Base-by-base conservation (phyloP, 2,888 invertebrate species). In the Agonopterix arenella region DNA sequence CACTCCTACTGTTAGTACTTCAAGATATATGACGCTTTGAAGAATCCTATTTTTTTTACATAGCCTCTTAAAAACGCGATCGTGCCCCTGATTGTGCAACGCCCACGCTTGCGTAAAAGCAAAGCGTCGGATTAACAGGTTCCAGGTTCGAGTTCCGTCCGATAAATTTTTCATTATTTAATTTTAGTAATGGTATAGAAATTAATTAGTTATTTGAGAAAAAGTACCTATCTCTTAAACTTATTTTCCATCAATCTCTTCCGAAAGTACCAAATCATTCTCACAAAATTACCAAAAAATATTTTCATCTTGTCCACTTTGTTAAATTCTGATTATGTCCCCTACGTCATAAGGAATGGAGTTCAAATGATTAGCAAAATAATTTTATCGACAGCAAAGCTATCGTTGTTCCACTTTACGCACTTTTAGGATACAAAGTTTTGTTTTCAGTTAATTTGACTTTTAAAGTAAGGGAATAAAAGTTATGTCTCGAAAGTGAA, bases 241-340 rank as follows among this genome's bases (percentile, higher is more conserved):
- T n/a, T 45, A 7, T 28, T 5, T 3, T 41, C 49, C 36, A 49
- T 49, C 49, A 38, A 49, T 49, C 49, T 45, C 38, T 38, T 45
- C 41, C 45, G 36, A 40, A 44, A 44, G 43, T 28, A 49, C 40
- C 42, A 49, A 49, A 49, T 49, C 49, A 49, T 49, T 49, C 49
- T 38, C 11, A 10, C 9, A 9, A 16, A 38, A 18, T 38, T 16
- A 36, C 13, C 1, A 37, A 11, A 11, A 40, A 43, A 11, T 8
- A 43, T 11, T 43, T 43, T 43, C 40, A 28, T 40, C 40, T 40
- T 40, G 40, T 7, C 40, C 40, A 8, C 10, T n/a, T 10, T n/a
- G 40, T 43, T 8, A 13, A 43, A 43, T 43, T 43, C 11, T 40
- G 28, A 28, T 28, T 28, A 28, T 28, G 4, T 28, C 3, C 43